Evolutionary conservation across 1,140 invertebrate genomes (phyloP).

Genomic region (Palaemon carinicauda): DNA sequence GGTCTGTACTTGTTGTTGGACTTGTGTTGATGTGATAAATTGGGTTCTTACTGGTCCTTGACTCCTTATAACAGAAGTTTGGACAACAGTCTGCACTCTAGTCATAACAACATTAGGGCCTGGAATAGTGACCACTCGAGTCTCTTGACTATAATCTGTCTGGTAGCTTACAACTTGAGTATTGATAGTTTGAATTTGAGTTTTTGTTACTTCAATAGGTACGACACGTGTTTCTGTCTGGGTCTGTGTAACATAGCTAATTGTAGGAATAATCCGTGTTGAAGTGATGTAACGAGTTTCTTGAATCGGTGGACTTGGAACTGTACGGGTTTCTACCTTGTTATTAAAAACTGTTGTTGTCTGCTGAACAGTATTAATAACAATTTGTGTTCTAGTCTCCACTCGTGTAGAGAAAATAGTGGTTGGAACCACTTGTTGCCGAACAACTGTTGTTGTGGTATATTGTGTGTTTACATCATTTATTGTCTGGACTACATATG

Average conservation of each 20-base stretch:
- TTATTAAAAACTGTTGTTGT: background rate
- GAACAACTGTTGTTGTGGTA: background rate
- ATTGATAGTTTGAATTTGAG: slow-evolving; percentile 25
- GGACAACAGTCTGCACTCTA: slow-evolving; percentile 32
- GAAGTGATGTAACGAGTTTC: slow-evolving; percentile 26
- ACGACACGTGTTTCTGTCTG: slow-evolving; percentile 33
- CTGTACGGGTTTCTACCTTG: slow-evolving; percentile 20
- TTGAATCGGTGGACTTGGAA: slow-evolving; percentile 19
- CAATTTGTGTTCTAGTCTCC: background rate
- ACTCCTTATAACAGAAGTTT: slow-evolving; percentile 24
- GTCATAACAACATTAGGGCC: slow-evolving; percentile 11
- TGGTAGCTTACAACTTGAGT: slow-evolving; percentile 15
- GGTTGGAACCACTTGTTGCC: slow-evolving; percentile 33
- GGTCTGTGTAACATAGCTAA: slow-evolving; percentile 40
- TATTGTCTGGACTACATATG: background rate
- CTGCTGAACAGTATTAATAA: slow-evolving; percentile 25
- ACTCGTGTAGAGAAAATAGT: slow-evolving; percentile 26
- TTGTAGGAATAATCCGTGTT: slow-evolving; percentile 33
- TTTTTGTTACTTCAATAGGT: slow-evolving; percentile 28
- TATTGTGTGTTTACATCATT: slow-evolving; percentile 26
- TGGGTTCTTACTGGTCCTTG: slow-evolving; percentile 26
- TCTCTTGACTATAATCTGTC: slow-evolving; percentile 9
- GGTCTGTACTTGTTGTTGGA: slow-evolving; percentile 33
- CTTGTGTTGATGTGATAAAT: slow-evolving; percentile 27
- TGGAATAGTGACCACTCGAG: background rate